Evolutionary conservation across 1,140 invertebrate species (phyloP), one percentile per base, ranked within the genome.

Genomic region (Sinonovacula constricta): DNA sequence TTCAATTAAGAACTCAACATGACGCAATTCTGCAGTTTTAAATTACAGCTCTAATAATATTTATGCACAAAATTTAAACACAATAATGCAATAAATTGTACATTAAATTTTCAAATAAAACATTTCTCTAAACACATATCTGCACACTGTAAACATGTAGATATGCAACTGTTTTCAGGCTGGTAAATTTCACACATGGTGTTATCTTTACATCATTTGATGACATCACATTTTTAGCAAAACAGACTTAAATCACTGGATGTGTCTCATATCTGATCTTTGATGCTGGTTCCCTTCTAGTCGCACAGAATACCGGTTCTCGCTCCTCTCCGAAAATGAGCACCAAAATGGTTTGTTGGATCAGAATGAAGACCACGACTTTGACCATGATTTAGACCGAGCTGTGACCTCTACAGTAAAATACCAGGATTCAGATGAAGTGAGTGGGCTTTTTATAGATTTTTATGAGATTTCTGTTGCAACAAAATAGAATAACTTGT

Each of bases 351-450:
- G 56, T 49, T 24, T 76, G 62, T 34, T 67, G 53, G 59, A 39
- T n/a, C 22, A 34, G n/a, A 39, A 74, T 63, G 59, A 74, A 36
- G 59, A 65, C 54, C 59, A 74, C 53, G 71, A 60, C 39, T 33
- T 59, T 15, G 54, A 31, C 15, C 39, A 53, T 33, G 65, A 68
- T 51, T 51, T 77, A 60, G 66, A 78, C 33, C 60, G 56, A 51
- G 75, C 75, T 24, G n/a, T 69, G 18, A 56, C 62, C 18, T 56
- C 51, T 15, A 45, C 51, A 22, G 75, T 60, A 26, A 53, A 49
- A 70, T 78, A 78, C 51, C 63, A 77, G 26, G 75, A 78, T 34
- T 78, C 75, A 33, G 75, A 78, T 62, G 75, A 78, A 51, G 74
- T 67, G 24, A 10, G n/a, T 62, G 45, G 57, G 18, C 22, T 10